These are phyloP conservation scores for Sphecodes monilicornis DNA, from an alignment of 2,888 invertebrate genomes.

Conservation along the genomic window DNA sequence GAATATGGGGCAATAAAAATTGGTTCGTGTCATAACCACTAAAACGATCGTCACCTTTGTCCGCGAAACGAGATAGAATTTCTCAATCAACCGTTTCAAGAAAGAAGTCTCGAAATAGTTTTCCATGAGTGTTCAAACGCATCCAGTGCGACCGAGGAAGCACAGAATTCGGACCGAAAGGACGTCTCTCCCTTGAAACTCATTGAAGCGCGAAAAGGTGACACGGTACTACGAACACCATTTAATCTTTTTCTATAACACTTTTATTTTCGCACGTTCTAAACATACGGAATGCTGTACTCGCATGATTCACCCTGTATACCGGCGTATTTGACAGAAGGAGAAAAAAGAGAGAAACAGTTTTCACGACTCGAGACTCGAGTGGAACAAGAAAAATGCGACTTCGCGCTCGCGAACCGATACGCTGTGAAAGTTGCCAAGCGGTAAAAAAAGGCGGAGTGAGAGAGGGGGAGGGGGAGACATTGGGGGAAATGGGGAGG, in stretches of 20 bases:
- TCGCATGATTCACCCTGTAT: background rate
- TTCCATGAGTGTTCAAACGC: background rate
- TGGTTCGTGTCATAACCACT: background rate
- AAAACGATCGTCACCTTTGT: constrained; percentile 1
- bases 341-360: constrained; percentile 14
- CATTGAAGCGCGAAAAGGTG: background rate
- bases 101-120: background rate
- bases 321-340: background rate
- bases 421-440: constrained; percentile 48
- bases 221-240: background rate
- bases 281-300: background rate
- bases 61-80: background rate
- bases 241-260: background rate
- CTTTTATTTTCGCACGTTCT: background rate
- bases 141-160: background rate
- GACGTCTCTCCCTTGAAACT: background rate
- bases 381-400: constrained; percentile 16
- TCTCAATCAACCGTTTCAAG: background rate
- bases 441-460: background rate
- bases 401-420: constrained; percentile 37
- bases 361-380: constrained; percentile 16
- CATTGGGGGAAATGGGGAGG: background rate
- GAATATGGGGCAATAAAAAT: background rate
- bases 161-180: background rate
- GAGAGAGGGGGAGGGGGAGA: background rate